Conservation (phyloP, 2,888 invertebrate genomes). For the Dyspetes luteomarginatus region DNA sequence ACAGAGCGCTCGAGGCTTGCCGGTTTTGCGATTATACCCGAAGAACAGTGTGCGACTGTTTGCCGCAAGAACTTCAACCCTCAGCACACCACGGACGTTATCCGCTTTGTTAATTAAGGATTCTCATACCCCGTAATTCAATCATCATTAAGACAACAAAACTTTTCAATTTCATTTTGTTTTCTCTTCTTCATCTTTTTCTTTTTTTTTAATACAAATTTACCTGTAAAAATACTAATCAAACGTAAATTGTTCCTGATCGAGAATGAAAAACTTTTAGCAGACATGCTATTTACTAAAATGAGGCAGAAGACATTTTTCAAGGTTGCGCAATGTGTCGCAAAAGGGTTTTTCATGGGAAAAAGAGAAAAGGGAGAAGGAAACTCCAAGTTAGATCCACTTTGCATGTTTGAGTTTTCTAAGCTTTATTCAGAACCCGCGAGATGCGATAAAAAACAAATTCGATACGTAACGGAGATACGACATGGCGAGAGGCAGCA, state of each 20-base stretch:
- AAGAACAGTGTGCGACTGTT: background rate
- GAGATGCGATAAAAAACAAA: slow-evolving; percentile 62
- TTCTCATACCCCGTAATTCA: slow-evolving; percentile 33
- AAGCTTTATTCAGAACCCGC: background rate
- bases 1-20: slow-evolving; percentile 43
- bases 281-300: slow-evolving; percentile 23
- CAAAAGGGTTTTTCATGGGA: background rate
- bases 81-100: background rate
- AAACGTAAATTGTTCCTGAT: background rate
- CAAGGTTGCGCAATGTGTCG: background rate
- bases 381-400: slow-evolving; percentile 50
- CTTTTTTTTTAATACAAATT: too few relatives aligned
- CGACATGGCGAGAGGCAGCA: background rate
- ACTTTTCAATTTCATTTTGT: slow-evolving; percentile 23
- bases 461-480: slow-evolving; percentile 65
- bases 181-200: background rate
- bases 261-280: slow-evolving; percentile 17
- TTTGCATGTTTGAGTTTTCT: slow-evolving; percentile 65
- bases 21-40: slow-evolving; percentile 50
- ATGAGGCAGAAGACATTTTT: slow-evolving; percentile 21
- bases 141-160: slow-evolving; percentile 38
- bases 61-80: slow-evolving; percentile 44
- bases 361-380: background rate
- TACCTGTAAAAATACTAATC: too few relatives aligned
- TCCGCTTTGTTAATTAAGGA: slow-evolving; percentile 49